Evolutionary conservation across 1,140 invertebrate species (phyloP), one percentile per base, ranked within the genome.

Genomic region (Pseudomyrmex concolor): DNA sequence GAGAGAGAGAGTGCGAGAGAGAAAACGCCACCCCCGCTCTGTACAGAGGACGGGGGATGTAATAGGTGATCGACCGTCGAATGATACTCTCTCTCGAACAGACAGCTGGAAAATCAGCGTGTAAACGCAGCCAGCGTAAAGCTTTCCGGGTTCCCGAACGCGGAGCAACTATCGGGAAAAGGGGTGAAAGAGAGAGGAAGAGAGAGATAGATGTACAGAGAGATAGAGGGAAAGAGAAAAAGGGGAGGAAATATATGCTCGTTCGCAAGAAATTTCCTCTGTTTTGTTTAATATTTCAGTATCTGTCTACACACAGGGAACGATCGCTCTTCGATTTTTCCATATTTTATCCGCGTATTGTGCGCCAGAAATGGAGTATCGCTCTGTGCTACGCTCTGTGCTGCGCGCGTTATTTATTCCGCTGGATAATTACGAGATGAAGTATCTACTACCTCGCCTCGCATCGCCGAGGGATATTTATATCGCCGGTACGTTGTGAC

Each of bases 31-130:
- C 70, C 60, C 13, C 34, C 19, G 10, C 17, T 22, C 22, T 25
- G n/a, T 63, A 63, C 22, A 13, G 22, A 7, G 34, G 54, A 54
- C 17, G 64, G 51, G 13, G 71, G 64, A 83, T 67, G 45, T 74
- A 63, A 51, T 54, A 10, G 55, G 59, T 64, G 55, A 73, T 67
- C 57, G 60, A 72, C 50, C 62, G 55, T 64, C 72, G 68, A 68
- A 66, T 51, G 68, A 84, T 81, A 80, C 48, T 50, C n/a, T 13
- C n/a, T 13, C 13, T 22, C 66, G 81, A 68, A 84, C 84, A 68
- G 70, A 80, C 76, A 59, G 66, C 66, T 71, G 76, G 76, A 71
- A 80, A 80, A 80, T 80, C 76, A 68, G 54, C 76, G 55, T 22
- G 19, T 59, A 70, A 70, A 62, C 34, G 76, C 55, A 71, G 54